These are phyloP conservation scores for Chironomus tepperi DNA, from an alignment of 1,140 invertebrate species.

Conservation along the genomic window DNA sequence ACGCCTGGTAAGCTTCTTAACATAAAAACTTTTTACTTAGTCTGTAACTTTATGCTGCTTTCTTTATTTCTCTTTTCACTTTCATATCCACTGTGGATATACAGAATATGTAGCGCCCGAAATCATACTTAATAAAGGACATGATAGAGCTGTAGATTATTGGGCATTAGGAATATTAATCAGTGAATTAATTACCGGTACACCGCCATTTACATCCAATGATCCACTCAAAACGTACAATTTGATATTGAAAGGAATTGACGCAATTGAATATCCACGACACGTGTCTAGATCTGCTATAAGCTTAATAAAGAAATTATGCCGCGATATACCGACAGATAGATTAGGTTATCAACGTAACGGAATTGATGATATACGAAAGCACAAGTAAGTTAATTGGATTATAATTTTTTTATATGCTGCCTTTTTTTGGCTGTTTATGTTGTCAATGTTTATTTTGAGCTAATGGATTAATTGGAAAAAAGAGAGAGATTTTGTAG, in stretches of 20 bases:
- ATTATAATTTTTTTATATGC: no score
- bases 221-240: conserved; percentile 84
- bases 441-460: conserved; percentile 24
- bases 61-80: no score
- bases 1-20: conserved; percentile 48
- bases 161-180: conserved; percentile 75
- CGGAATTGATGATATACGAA: conserved; percentile 86
- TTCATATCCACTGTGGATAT: not conserved
- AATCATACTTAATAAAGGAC: conserved; percentile 64
- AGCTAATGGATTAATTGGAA: not conserved
- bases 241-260: conserved; percentile 79
- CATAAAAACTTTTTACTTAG: conserved; percentile 28
- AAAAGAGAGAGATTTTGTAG: no score
- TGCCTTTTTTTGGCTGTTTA: not conserved
- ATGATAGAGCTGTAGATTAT: conserved; percentile 68
- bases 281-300: conserved; percentile 70
- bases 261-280: conserved; percentile 75
- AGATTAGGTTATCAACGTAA: conserved; percentile 85
- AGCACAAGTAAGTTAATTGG: conserved; percentile 63
- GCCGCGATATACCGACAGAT: conserved; percentile 81
- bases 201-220: conserved; percentile 67
- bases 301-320: conserved; percentile 79
- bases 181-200: conserved; percentile 67
- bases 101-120: conserved; percentile 61
- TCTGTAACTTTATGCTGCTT: conserved; percentile 24